These are phyloP conservation scores for Cephus pulcher DNA, from an alignment of 2,888 invertebrate species.

Conservation along the genomic window DNA sequence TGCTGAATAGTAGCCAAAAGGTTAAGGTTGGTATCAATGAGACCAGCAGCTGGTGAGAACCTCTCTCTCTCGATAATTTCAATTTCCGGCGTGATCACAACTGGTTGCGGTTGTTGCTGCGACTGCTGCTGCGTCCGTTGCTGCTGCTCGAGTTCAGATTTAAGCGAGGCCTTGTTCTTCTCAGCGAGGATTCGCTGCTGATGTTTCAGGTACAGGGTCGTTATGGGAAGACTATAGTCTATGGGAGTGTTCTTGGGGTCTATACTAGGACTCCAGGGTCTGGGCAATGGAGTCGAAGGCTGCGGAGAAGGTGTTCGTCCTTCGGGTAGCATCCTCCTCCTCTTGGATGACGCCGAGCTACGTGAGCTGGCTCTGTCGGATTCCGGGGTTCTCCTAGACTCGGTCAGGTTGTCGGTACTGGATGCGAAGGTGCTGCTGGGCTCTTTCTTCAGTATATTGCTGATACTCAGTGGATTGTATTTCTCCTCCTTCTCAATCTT, in stretches of 20 bases:
- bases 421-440: constrained; percentile 47
- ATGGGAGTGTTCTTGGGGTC: constrained; percentile 67
- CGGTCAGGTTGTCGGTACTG: constrained; percentile 62
- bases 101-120: constrained; percentile 65
- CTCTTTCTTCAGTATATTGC: constrained; percentile 62
- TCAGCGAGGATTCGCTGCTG: constrained; percentile 78
- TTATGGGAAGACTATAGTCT: constrained; percentile 89
- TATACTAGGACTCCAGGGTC: constrained; percentile 59
- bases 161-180: constrained; percentile 67
- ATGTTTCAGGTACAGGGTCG: constrained; percentile 88
- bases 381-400: constrained; percentile 69
- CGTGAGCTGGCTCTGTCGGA: constrained; percentile 62
- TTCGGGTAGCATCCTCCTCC: constrained; percentile 59
- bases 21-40: constrained; percentile 64
- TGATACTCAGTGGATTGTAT: constrained; percentile 63
- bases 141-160: constrained; percentile 31
- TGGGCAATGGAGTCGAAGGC: constrained; percentile 51
- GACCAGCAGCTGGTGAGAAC: constrained; percentile 59
- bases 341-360: constrained; percentile 59
- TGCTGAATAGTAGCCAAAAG: constrained; percentile 63
- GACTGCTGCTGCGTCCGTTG: constrained; percentile 43
- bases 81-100: constrained; percentile 13
- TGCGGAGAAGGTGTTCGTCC: constrained; percentile 61
- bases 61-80: constrained; percentile 43
- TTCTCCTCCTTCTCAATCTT: constrained; percentile 52